Percentiles rank a stretch among this genome's conserved stretches.
Conservation (phyloP, 2,888 invertebrate genomes). For the Gonocerus acuteangulatus region DNA sequence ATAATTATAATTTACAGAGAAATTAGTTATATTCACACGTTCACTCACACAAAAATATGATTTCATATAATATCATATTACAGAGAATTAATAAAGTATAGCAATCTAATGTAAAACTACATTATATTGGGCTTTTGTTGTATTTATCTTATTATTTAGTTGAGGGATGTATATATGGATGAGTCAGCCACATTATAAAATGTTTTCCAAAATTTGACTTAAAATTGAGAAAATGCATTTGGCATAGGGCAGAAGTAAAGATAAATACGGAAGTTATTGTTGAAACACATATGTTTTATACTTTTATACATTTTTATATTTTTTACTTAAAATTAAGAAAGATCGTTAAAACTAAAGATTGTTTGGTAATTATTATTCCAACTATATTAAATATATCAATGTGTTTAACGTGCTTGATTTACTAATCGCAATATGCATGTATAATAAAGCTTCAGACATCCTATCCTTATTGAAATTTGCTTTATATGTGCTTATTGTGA, state of each 20-base stretch:
- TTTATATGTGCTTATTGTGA: not conserved
- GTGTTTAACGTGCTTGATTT: not conserved
- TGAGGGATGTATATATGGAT: no score
- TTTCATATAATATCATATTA: no score
- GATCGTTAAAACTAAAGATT: slow-evolving; percentile 4
- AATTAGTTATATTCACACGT: no score
- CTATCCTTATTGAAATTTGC: not conserved
- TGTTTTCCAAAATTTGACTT: no score
- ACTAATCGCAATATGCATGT: not conserved
- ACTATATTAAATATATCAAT: not conserved
- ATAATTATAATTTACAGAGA: no score
- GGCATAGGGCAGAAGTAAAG: not conserved
- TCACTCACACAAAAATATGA: no score
- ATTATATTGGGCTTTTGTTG: no score
- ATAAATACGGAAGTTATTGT: slow-evolving; percentile 19
- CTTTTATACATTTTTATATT: slow-evolving; percentile 30
- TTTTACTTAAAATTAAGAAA: slow-evolving; percentile 21
- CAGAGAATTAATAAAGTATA: no score
- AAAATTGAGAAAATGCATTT: not conserved
- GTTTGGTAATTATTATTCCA: slow-evolving; percentile 3
- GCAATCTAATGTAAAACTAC: no score
- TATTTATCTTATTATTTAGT: no score
- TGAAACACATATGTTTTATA: slow-evolving; percentile 23
- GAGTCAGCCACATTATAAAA: no score
- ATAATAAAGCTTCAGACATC: not conserved